A percentile compares a stretch with the other conserved stretches of the same genome.
phyloP scores from a whole-genome alignment of 2,797 vertebrate genomes.

The Merluccius polli region DNA sequence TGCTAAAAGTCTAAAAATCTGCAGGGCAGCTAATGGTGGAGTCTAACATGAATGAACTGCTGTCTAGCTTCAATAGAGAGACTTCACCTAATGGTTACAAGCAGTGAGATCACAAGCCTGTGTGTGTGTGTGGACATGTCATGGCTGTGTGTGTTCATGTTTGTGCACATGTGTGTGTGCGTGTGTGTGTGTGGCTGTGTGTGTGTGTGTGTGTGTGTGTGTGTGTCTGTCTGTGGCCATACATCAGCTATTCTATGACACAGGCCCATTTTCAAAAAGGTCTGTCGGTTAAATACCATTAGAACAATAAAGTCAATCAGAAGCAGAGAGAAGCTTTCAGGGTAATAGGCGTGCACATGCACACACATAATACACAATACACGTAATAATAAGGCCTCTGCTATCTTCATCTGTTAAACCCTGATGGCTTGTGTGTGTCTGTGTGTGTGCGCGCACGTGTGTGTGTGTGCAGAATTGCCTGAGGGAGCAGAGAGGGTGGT shows the following conservation, averaged over 20 bases:
- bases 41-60: slow-evolving; percentile 41
- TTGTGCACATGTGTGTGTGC: no score
- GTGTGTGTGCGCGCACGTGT: slow-evolving; percentile 6
- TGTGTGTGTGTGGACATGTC: not conserved
- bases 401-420: slow-evolving; percentile 30
- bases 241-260: slow-evolving; percentile 25
- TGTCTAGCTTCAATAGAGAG: slow-evolving; percentile 15
- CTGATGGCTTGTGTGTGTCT: slow-evolving; percentile 3
- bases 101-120: slow-evolving; percentile 18
- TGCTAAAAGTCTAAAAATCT: slow-evolving; percentile 25
- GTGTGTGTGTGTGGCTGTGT: not conserved
- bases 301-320: slow-evolving; percentile 38
- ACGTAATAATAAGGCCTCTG: slow-evolving; percentile 7
- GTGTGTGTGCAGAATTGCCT: slow-evolving; percentile 6
- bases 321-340: slow-evolving; percentile 38
- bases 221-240: slow-evolving; percentile 1
- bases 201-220: slow-evolving; percentile 3
- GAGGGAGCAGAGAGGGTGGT: slow-evolving; percentile 15
- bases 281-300: slow-evolving; percentile 47
- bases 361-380: slow-evolving; percentile 12
- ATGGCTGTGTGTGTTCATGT: not conserved
- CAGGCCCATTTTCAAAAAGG: slow-evolving; percentile 38
- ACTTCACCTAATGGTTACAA: slow-evolving; percentile 34
- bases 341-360: slow-evolving; percentile 30
- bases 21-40: slow-evolving; percentile 25